Evolutionary conservation across 2,113 vertebrate species (phyloP), one percentile per base, ranked within the genome.

Genomic region (Caranx melampygus): DNA sequence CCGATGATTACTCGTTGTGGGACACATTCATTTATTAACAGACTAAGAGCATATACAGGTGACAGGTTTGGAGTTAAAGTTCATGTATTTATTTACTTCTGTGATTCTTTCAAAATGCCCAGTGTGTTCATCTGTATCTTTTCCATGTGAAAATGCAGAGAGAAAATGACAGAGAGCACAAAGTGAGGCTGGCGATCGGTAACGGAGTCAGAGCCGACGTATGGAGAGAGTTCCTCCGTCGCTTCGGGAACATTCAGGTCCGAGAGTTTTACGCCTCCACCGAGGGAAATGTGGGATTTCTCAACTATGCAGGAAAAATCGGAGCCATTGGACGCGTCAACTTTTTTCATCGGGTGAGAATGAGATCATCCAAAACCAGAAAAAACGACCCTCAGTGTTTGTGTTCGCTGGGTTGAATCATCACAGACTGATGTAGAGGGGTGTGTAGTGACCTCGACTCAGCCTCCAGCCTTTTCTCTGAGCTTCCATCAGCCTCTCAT

Each of bases 211-310:
- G 96, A 75, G 91, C 91, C 20, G 96, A 97, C 49, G 86, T 98
- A 37, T 98, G 97, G 97, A 96, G 76, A 52, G 95, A 98, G 76
- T 97, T 98, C 59, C 62, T 96, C 58, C 64, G 21, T 60, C 95
- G 96, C 82, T 98, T 97, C 88, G 97, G 97, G 16, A 90, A 94
- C 52, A 93, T 97, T 67, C 63, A 82, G 4, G 74, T 98, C 63
- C 88, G 89, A 52, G 97, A 98, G 91, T 96, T 98, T 82, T 97
- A 98, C 7, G 96, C 93, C 37, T 89, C 97, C 26, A 97, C 97
- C 0, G 96, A 98, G 91, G 96, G 96, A 87, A 98, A 97, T 66
- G 72, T 97, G 14, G 94, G 91, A 57, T 97, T 98, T 78, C 0
- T 95, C 44, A 98, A 97, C 92, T 97, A 97, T n/a, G 86, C 90